Evolutionary conservation across 2,888 invertebrate species (phyloP), one percentile per base, ranked within the genome.

Genomic region (Catocala sponsa): DNA sequence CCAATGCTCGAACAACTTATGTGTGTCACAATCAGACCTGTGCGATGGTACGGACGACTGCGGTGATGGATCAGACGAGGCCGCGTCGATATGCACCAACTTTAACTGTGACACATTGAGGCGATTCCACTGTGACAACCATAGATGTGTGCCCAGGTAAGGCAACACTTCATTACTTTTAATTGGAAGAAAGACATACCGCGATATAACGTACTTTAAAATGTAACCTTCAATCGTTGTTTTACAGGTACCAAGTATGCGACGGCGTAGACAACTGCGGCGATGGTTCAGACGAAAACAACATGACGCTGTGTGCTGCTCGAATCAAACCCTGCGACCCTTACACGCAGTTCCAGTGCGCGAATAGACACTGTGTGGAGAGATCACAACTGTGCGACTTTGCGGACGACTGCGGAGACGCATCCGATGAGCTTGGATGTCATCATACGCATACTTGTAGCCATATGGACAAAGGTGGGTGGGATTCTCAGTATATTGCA

Each of bases 1-100:
- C 96, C 97, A 99, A 85, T 99, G 99, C 88, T 95, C 96, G 60
- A 99, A 99, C 88, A 98, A 98, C 83, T 95, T 98, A 49, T 99
- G 99, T 90, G 98, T 99, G 41, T 96, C 98, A 6, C 96, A 97
- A 67, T 96, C 97, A 6, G 98, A 99, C 92, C 95, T 98, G 11
- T 99, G 99, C 88, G 99, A 99, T 85, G 99, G 98, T 43, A 96
- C 97, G 35, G 98, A 99, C 81, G 99, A 99, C 88, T 99, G 99
- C 83, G 98, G 98, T 7, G 99, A 99, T 86, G 97, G 96, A 41
- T 97, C 97, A 0, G 99, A 99, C 85, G 99, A 99, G 89, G 96
- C 96, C 42, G 93, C 97, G 0, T 94, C 95, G 10, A 96, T 98
- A 56, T 99, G 97, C 91, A 96, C 96, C 57, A 97, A 97, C 88